Conservation (phyloP, 2,113 vertebrate species). For the Crotalus horridus region DNA sequence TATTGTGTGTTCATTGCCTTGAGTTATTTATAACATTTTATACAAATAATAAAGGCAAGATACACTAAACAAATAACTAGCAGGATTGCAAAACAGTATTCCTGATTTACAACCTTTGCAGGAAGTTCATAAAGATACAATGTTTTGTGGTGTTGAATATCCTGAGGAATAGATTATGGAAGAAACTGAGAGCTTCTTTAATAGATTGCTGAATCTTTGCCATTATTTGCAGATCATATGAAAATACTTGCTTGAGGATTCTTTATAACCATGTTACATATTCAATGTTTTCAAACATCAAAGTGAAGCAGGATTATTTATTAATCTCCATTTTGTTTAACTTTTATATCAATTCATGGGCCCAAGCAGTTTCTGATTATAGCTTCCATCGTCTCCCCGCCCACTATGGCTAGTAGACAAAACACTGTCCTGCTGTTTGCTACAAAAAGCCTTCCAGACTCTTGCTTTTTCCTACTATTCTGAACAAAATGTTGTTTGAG, state of each 20-base stretch:
- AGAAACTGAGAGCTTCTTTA: not conserved
- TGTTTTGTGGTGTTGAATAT: not conserved
- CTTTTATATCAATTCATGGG: not conserved
- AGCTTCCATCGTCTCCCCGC: not conserved
- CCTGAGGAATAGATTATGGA: not conserved
- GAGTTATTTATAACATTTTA: not conserved
- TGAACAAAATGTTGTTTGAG: not conserved
- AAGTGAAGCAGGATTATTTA: not conserved
- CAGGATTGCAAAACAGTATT: not conserved
- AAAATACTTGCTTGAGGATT: not conserved
- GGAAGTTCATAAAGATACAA: not conserved
- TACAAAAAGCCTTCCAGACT: not conserved
- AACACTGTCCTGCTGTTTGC: not conserved
- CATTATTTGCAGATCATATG: not conserved
- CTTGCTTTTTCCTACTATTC: not conserved
- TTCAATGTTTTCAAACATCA: not conserved
- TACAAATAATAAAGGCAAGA: too few relatives aligned
- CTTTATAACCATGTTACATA: not conserved
- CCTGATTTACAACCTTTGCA: not conserved
- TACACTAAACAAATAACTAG: not conserved
- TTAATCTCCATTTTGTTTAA: not conserved
- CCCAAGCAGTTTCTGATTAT: not conserved
- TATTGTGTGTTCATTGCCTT: not conserved
- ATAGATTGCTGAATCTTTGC: not conserved
- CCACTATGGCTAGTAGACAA: not conserved